Evolutionary conservation across 2,797 vertebrate genomes (phyloP), one percentile per base, ranked within the genome.

Genomic region (Sebastes trivittatus): DNA sequence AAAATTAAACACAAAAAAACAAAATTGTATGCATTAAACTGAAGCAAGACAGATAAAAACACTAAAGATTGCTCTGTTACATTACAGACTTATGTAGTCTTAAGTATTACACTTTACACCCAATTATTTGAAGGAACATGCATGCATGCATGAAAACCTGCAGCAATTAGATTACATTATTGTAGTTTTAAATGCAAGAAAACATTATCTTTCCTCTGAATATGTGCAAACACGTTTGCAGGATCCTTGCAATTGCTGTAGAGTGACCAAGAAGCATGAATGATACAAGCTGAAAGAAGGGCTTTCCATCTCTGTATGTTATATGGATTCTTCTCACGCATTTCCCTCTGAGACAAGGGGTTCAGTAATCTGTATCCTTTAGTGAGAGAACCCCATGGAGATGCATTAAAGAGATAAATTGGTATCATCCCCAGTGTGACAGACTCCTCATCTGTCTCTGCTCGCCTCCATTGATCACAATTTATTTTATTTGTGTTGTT

Each of bases 321-420:
- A 87, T 94, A 94, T 93, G 84, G 93, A 95, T 95, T 95, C 94
- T 89, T 93, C 93, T 95, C 94, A 95, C 93, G 93, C 94, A 87
- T 94, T 91, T 93, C 91, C 91, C 93, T 93, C 86, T 81, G 93
- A 95, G 92, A 95, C 93, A 89, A 94, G 93, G 85, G 94, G 86
- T 93, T 93, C 92, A 92, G 94, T 96, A 95, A 96, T 96, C 94
- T 95, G 94, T 95, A 96, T 95, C 94, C 94, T 95, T 96, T 95
- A 94, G 95, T 92, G 94, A 94, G 92, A 94, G 95, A 95, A 95
- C 94, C 96, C 96, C 92, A 93, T 94, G 93, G 95, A 96, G 96
- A 96, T 95, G 94, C 95, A 96, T 96, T 96, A 96, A 95, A 95
- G 95, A 96, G 96, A 96, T 96, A 95, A 96, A 96, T 96, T 95